Percentiles rank a stretch among this genome's conserved stretches.
These are phyloP conservation scores for Chouioia cunea DNA, from an alignment of 2,888 invertebrate species.

Conservation along the genomic window DNA sequence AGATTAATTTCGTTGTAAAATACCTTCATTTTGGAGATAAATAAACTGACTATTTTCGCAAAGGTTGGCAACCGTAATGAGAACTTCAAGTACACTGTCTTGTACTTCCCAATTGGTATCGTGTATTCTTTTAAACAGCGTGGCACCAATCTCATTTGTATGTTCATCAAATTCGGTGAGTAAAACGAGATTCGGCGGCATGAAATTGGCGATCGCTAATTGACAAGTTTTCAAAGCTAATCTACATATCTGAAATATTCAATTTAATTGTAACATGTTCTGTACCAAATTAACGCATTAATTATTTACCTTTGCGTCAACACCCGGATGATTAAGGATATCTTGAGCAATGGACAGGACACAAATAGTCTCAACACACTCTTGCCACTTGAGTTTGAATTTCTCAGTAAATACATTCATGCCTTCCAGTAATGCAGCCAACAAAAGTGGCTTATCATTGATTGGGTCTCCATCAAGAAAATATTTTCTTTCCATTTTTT, in stretches of 20 bases:
- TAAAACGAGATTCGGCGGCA: constrained; percentile 82
- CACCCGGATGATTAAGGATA: constrained; percentile 71
- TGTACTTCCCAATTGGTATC: constrained; percentile 84
- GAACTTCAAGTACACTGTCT: constrained; percentile 81
- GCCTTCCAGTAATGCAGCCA: constrained; percentile 78
- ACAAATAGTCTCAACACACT: constrained; percentile 81
- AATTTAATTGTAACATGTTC: background rate
- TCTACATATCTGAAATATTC: constrained; percentile 74
- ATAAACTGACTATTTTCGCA: constrained; percentile 77
- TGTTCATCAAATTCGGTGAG: constrained; percentile 76
- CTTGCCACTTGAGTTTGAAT: constrained; percentile 82
- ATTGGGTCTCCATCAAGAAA: constrained; percentile 65
- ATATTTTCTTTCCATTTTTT: constrained; percentile 3
- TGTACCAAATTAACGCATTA: too few relatives aligned
- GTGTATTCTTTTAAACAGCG: constrained; percentile 78
- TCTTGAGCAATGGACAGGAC: constrained; percentile 72
- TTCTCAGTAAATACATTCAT: constrained; percentile 76
- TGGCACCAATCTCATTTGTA: constrained; percentile 76
- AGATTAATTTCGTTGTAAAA: background rate
- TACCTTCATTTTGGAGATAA: background rate
- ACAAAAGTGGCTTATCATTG: constrained; percentile 70
- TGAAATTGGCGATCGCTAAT: constrained; percentile 79
- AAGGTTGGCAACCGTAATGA: constrained; percentile 78
- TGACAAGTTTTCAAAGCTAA: constrained; percentile 79
- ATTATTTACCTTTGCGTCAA: constrained; percentile 69